Percentiles rank a stretch among this genome's conserved stretches.
Conservation (phyloP, 2,888 invertebrate genomes). For the Meghimatium bilineatum region DNA sequence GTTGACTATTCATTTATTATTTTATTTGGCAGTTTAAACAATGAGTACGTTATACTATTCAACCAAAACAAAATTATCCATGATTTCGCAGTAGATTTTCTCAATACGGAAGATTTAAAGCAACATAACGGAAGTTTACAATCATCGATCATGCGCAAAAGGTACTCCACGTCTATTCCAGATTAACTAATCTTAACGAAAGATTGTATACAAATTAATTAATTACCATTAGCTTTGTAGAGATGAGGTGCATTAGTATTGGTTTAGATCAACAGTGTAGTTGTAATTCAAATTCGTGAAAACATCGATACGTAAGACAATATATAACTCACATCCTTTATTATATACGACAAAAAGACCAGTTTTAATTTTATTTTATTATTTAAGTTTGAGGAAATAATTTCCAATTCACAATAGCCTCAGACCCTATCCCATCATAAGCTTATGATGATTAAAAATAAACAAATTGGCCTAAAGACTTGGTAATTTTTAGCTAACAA, state of each 20-base stretch:
- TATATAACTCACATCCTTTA: background rate
- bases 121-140: conserved; percentile 43
- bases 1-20: background rate
- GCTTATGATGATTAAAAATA: too few species aligned
- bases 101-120: background rate
- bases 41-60: background rate
- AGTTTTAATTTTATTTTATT: too few species aligned
- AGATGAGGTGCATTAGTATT: background rate
- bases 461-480: too few species aligned
- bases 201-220: background rate
- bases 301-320: background rate
- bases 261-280: background rate
- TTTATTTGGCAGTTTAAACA: background rate
- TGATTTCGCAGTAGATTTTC: background rate
- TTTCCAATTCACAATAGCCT: too few species aligned
- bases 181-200: background rate
- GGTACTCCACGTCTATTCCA: conserved; percentile 3
- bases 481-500: too few species aligned
- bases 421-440: too few species aligned
- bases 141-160: conserved; percentile 38
- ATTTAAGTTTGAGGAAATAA: too few species aligned
- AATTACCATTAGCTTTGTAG: background rate
- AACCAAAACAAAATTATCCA: background rate
- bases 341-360: too few species aligned
- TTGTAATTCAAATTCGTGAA: background rate